Conservation (phyloP, 2,888 invertebrate species). For the Sesia apiformis region DNA sequence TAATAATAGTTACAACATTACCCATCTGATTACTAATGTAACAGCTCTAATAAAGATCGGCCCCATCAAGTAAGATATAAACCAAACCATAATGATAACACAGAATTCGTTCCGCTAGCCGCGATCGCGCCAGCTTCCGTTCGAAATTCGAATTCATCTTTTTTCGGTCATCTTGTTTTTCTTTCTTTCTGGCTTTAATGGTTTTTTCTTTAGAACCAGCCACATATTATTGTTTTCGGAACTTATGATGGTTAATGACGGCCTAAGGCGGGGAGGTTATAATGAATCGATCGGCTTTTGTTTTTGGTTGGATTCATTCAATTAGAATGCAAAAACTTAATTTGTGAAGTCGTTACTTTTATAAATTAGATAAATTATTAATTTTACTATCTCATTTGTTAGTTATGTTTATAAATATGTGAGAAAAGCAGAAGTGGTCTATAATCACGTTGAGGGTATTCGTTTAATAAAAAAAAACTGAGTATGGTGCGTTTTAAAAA, state of each 20-base stretch:
- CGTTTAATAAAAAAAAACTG: too few species aligned
- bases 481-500: too few species aligned
- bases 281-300: conserved; percentile 28
- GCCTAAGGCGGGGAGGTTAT: conserved; percentile 31
- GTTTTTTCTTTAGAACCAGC: conserved; percentile 21
- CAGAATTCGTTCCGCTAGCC: conserved; percentile 55
- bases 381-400: too few species aligned
- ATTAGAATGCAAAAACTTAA: conserved; percentile 2
- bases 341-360: conserved; percentile 2
- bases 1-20: neutral
- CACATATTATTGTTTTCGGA: conserved; percentile 47
- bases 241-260: conserved; percentile 39
- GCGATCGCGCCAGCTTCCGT: conserved; percentile 52
- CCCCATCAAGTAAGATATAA: conserved; percentile 34
- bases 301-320: conserved; percentile 15
- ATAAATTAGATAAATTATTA: too few species aligned
- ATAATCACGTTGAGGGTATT: too few species aligned
- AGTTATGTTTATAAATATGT: too few species aligned
- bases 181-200: conserved; percentile 24
- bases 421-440: too few species aligned
- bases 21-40: conserved; percentile 23
- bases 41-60: conserved; percentile 33
- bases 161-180: conserved; percentile 23
- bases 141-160: conserved; percentile 54
- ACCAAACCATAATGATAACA: conserved; percentile 47